phyloP scores from a whole-genome alignment of 2,797 vertebrate genomes.

The Sebastolobus altivelis region DNA sequence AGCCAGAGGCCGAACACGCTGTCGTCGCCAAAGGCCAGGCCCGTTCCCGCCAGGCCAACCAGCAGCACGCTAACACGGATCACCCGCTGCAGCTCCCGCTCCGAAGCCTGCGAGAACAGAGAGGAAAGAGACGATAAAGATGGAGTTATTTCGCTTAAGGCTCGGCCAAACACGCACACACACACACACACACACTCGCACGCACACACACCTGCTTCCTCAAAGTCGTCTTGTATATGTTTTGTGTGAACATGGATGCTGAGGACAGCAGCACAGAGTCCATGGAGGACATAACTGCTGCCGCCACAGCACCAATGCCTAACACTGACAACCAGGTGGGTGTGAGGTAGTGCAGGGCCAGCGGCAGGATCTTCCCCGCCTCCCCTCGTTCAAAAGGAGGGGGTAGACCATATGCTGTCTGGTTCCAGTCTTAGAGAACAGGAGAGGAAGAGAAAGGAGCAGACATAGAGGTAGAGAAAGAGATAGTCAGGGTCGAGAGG shows the following conservation, averaged over 20 bases:
- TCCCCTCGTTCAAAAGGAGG: slow-evolving; percentile 66
- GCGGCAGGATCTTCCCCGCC: slow-evolving; percentile 66
- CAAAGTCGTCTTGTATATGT: slow-evolving; percentile 71
- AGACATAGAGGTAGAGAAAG: slow-evolving; percentile 17
- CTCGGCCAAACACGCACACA: not conserved
- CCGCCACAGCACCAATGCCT: slow-evolving; percentile 70
- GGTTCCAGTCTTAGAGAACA: slow-evolving; percentile 76
- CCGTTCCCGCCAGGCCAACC: slow-evolving; percentile 74
- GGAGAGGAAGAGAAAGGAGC: slow-evolving; percentile 26
- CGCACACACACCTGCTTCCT: slow-evolving; percentile 70
- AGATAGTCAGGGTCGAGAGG: slow-evolving; percentile 34
- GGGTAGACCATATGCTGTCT: slow-evolving; percentile 67
- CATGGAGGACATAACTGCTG: slow-evolving; percentile 80
- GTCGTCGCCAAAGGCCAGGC: slow-evolving; percentile 76
- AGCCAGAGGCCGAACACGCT: slow-evolving; percentile 83
- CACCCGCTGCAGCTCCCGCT: slow-evolving; percentile 79
- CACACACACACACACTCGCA: not conserved
- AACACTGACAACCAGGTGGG: slow-evolving; percentile 64
- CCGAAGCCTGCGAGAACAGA: slow-evolving; percentile 76
- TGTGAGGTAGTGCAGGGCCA: slow-evolving; percentile 65
- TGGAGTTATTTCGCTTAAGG: not conserved
- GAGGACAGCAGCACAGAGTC: slow-evolving; percentile 81
- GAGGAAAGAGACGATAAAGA: not conserved
- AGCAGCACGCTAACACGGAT: slow-evolving; percentile 79
- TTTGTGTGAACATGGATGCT: slow-evolving; percentile 77